phyloP scores from a whole-genome alignment of 2,113 vertebrate genomes.

The Caracal caracal region DNA sequence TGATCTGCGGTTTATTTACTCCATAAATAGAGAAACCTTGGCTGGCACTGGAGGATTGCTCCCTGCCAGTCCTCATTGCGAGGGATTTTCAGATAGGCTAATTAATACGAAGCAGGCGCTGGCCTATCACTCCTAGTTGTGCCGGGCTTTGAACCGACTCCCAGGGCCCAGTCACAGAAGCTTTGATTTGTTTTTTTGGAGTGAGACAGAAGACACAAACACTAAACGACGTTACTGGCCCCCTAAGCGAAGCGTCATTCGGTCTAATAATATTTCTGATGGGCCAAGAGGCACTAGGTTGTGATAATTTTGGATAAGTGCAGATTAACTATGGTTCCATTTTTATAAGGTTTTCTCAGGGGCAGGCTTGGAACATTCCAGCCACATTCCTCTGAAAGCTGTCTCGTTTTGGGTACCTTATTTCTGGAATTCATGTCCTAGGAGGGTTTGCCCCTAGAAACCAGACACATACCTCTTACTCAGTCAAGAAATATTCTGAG shows the following conservation, averaged over 20 bases:
- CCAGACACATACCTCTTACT: not conserved
- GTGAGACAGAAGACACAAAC: not conserved
- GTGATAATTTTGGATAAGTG: slow-evolving; percentile 9
- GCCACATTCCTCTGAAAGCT: not conserved
- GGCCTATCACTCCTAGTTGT: not conserved
- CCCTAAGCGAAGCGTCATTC: not conserved
- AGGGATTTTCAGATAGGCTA: not conserved
- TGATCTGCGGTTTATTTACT: not conserved
- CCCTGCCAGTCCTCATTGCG: not conserved
- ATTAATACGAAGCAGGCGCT: not conserved
- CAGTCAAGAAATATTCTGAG: not conserved
- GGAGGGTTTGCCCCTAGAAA: not conserved
- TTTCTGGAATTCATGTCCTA: not conserved
- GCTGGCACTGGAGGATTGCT: not conserved
- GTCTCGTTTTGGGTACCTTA: not conserved
- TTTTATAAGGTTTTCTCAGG: not conserved
- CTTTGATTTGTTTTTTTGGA: not conserved
- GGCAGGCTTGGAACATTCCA: not conserved
- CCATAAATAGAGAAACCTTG: not conserved
- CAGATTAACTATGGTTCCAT: not conserved
- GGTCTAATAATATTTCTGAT: not conserved
- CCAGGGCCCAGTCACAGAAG: not conserved
- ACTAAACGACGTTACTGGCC: not conserved
- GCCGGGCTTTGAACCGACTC: not conserved
- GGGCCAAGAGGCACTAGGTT: not conserved